Conservation (phyloP, 2,113 vertebrate species). For the Centropristis striata region DNA sequence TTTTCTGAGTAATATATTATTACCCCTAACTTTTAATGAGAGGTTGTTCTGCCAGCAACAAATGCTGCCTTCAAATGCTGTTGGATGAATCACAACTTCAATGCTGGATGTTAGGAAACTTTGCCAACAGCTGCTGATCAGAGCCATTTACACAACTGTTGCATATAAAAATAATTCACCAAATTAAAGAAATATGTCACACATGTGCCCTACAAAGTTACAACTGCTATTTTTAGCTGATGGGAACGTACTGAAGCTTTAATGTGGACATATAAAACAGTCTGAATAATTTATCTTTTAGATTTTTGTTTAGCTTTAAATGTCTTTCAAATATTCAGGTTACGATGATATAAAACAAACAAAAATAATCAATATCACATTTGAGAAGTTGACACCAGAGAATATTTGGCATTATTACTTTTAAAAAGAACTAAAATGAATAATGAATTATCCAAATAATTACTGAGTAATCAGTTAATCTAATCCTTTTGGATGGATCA, state of each 20-base stretch:
- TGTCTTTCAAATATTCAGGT: too few species aligned
- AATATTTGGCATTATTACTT: background rate
- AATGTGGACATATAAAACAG: background rate
- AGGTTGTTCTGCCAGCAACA: background rate
- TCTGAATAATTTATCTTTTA: background rate
- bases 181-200: background rate
- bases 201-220: background rate
- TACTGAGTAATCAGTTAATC: background rate
- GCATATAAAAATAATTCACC: background rate
- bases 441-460: background rate
- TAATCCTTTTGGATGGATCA: too few species aligned
- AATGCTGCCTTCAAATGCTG: slow-evolving; percentile 25
- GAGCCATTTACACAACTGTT: slow-evolving; percentile 18
- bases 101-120: slow-evolving; percentile 13
- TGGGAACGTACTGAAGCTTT: too few species aligned
- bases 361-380: background rate
- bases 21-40: background rate
- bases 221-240: background rate
- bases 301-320: too few species aligned
- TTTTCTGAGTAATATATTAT: background rate
- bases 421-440: background rate
- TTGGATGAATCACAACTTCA: background rate
- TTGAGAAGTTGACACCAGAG: background rate
- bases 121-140: slow-evolving; percentile 36
- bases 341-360: too few species aligned